Percentiles rank a stretch among this genome's conserved stretches.
These are phyloP conservation scores for Onchidella celtica DNA, from an alignment of 2,888 invertebrate species.

Conservation along the genomic window DNA sequence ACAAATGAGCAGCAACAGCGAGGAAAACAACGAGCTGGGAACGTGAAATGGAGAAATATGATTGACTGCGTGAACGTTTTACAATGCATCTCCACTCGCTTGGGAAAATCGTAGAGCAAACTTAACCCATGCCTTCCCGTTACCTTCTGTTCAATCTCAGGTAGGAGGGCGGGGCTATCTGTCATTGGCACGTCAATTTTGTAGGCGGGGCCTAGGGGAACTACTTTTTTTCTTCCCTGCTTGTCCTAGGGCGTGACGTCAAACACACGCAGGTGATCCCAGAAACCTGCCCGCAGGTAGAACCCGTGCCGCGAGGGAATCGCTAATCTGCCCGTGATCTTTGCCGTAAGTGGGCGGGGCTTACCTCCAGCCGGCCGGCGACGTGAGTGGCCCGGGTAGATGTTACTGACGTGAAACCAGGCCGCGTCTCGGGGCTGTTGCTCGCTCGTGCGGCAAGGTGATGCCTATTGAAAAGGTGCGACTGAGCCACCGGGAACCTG, in stretches of 20 bases:
- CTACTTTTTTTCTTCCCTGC: background rate
- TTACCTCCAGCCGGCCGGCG: background rate
- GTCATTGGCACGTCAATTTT: background rate
- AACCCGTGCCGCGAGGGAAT: background rate
- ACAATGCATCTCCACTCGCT: too few species aligned
- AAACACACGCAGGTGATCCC: background rate
- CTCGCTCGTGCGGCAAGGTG: conserved; percentile 2
- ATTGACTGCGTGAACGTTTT: too few species aligned
- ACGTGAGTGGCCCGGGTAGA: conserved; percentile 7
- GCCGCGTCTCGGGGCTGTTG: background rate
- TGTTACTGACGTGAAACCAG: background rate
- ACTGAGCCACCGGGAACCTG: background rate
- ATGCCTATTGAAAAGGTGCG: background rate
- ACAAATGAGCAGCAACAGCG: too few species aligned
- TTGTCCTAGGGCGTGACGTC: background rate
- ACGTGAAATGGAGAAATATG: too few species aligned
- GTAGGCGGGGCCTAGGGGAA: conserved; percentile 12
- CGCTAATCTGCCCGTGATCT: background rate
- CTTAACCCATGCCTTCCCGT: background rate
- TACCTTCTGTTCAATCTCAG: background rate
- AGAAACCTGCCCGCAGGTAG: background rate
- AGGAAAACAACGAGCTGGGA: too few species aligned
- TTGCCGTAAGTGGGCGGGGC: conserved; percentile 33
- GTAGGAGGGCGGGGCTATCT: background rate
- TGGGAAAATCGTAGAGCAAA: background rate